Base-by-base conservation (phyloP, 2,797 vertebrate species). In the Leucoraja ocellata region DNA sequence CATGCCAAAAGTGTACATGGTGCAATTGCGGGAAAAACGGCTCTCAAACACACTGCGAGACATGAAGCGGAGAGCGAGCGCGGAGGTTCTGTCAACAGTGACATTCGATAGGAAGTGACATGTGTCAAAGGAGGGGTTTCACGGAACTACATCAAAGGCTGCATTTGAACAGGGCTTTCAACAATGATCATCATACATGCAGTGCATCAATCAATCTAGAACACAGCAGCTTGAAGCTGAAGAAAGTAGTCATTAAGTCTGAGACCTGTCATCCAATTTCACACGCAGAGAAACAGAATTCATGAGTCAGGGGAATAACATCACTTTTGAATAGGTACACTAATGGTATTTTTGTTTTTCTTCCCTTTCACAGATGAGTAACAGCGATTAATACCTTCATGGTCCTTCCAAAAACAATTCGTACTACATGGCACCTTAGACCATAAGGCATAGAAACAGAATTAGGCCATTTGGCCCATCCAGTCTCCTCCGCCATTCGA, bases 221-320 rank as follows among this genome's bases (percentile, higher is more conserved):
- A 71, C n/a, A 58, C 23, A 28, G 90, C 36, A 92, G 71, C 10
- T 76, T 92, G 65, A 92, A 76, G 84, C 90, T 92, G 54, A 92
- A 91, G 39, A 91, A 74, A 91, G 1, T 73, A 91, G 88, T 23
- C 23, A 73, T 86, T 23, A 73, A 25, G 39, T 86, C 28, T 63
- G 13, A 21, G 61, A 6, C 16, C 16, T 21, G n/a, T 68, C 84
- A 88, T 68, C 84, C 63, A 68, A 68, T 36, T 88, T 88, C 63
- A 21, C 16, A 88, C 5, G 21, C n/a, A n/a, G 14, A 88, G 16
- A 68, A 88, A 88, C n/a, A 88, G n/a, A 68, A 11, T 68, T 88
- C 63, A 88, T 65, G 16, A 65, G 84, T 68, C 63, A 88, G 28
- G 28, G 83, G 83, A 63, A 63, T 32, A 86, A 8, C 84, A 88